phyloP scores from a whole-genome alignment of 2,888 invertebrate species.

The Melanostoma mellinum region DNA sequence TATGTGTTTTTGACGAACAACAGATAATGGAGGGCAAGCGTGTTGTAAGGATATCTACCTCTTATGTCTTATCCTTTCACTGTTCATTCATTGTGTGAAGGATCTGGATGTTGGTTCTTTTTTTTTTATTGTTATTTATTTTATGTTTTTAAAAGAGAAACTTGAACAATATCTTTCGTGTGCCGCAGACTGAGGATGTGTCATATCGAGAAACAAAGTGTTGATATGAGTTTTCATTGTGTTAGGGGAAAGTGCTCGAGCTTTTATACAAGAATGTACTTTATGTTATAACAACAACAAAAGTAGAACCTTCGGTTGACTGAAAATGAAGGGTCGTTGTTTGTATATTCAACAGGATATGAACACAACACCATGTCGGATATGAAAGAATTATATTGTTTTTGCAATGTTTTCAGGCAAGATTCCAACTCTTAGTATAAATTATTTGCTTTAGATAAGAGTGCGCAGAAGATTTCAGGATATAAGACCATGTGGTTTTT shows the following conservation, averaged over 20 bases:
- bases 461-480: too few species aligned
- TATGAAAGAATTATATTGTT: constrained; percentile 51
- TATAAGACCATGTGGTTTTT: too few species aligned
- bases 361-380: constrained; percentile 45
- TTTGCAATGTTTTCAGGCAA: constrained; percentile 8
- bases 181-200: constrained; percentile 23
- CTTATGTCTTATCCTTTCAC: constrained; percentile 44
- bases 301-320: constrained; percentile 48
- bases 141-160: constrained; percentile 37
- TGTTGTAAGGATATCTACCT: constrained; percentile 17
- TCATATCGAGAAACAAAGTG: constrained; percentile 61
- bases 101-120: constrained; percentile 15
- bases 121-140: constrained; percentile 18
- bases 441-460: too few species aligned
- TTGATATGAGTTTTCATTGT: constrained; percentile 66
- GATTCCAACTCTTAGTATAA: too few species aligned
- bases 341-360: constrained; percentile 64
- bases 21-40: constrained; percentile 24
- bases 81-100: constrained; percentile 20
- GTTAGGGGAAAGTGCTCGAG: constrained; percentile 44
- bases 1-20: constrained; percentile 63
- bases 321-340: constrained; percentile 35
- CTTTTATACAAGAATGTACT: constrained; percentile 29
- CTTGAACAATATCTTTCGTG: constrained; percentile 57
- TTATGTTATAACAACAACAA: constrained; percentile 43